Evolutionary conservation across 2,797 vertebrate genomes (phyloP).

Genomic region (Huso huso): DNA sequence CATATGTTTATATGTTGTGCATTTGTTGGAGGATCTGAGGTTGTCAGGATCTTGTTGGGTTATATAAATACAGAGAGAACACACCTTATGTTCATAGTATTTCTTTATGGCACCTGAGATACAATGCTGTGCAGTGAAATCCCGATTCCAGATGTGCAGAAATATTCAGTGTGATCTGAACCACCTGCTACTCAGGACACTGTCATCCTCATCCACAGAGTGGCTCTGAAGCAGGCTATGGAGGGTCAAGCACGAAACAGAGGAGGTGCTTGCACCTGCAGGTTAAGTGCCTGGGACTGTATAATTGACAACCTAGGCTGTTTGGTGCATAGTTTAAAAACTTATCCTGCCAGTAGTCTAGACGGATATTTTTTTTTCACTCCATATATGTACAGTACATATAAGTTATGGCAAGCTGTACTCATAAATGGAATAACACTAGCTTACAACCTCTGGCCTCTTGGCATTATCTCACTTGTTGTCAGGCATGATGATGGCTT

Average conservation of each 20-base stretch:
- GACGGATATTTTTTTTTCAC: conserved; percentile 2
- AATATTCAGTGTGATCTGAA: neutral
- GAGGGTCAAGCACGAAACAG: neutral
- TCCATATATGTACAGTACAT: neutral
- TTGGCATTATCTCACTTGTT: too few species aligned
- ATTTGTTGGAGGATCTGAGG: too few species aligned
- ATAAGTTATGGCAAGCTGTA: too few species aligned
- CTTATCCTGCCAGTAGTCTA: neutral
- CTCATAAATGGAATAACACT: too few species aligned
- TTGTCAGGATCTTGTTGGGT: too few species aligned
- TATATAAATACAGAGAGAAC: too few species aligned
- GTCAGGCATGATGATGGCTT: too few species aligned
- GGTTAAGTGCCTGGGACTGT: neutral
- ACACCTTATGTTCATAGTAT: too few species aligned
- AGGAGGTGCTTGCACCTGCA: neutral
- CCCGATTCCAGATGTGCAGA: neutral
- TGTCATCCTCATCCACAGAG: neutral
- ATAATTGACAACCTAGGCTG: neutral
- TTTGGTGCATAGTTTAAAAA: neutral
- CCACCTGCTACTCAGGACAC: neutral
- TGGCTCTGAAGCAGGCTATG: neutral
- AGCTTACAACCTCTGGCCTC: too few species aligned
- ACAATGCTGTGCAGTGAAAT: neutral
- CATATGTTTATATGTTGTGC: too few species aligned
- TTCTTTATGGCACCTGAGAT: too few species aligned